Percentiles rank a stretch among this genome's conserved stretches.
Conservation (phyloP, 2,797 vertebrate genomes). For the Sebastes matsubarae region DNA sequence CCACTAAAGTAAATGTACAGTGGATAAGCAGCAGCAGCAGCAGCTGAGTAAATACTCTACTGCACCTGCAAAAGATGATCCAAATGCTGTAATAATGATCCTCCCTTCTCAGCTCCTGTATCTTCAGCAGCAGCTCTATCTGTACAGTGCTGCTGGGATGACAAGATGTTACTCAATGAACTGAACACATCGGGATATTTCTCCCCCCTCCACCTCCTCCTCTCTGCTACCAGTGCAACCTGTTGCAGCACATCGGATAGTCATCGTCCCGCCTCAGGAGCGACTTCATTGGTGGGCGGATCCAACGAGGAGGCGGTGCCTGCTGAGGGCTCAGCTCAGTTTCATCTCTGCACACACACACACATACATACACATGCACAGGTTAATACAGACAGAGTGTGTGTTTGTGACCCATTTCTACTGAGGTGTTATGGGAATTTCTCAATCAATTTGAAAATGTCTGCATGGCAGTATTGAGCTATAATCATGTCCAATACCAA, state of each 20-base stretch:
- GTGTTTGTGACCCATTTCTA: constrained; percentile 1
- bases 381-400: background rate
- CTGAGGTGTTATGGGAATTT: background rate
- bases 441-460: background rate
- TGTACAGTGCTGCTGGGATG: background rate
- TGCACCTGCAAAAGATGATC: constrained; percentile 47
- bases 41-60: constrained; percentile 17
- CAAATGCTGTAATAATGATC: background rate
- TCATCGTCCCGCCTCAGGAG: constrained; percentile 61
- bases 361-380: background rate
- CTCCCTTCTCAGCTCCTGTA: background rate
- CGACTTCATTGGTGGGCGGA: constrained; percentile 63
- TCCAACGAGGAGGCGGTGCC: constrained; percentile 45
- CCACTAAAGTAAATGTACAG: background rate
- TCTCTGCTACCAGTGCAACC: constrained; percentile 69
- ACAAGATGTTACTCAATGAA: constrained; percentile 47
- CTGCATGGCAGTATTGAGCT: no score
- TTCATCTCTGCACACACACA: background rate
- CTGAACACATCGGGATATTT: constrained; percentile 46
- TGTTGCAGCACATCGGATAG: constrained; percentile 78
- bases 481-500: background rate
- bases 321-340: constrained; percentile 6
- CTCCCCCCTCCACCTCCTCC: background rate
- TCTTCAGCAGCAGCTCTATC: background rate
- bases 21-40: constrained; percentile 16